Base-by-base conservation (phyloP, 2,888 invertebrate genomes). In the Pardosa pseudoannulata region DNA sequence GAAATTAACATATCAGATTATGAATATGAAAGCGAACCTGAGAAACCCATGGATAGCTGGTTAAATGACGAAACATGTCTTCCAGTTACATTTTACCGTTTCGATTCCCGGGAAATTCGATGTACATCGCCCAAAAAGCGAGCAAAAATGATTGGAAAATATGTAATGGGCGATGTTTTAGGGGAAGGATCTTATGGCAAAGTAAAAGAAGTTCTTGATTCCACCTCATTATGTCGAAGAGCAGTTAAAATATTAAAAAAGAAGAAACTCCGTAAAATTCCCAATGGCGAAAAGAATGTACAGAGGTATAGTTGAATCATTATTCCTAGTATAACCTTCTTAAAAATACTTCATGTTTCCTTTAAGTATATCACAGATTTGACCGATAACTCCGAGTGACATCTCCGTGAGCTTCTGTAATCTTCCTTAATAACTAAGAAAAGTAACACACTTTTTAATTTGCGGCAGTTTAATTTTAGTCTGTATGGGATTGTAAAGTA, bases 151-250 rank as follows among this genome's bases (percentile, higher is more conserved):
- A 95, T 99, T 89, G 97, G 97, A 11, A 97, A 97, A 92, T 99
- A 99, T 93, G 95, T 99, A 29, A 97, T 99, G 96, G 99, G 99
- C 50, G 98, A 98, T 92, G 93, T 97, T 80, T 93, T 99, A 71
- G 99, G 99, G 0, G 98, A 98, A 92, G 99, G 99, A 78, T 97
- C 98, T 32, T 99, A 99, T 92, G 98, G 98, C 6, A 99, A 99
- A 94, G 99, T 99, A 27, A 99, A 99, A 92, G 99, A 99, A 93
- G 95, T 97, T 92, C 93, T 98, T 88, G 98, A 98, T 92, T 96
- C 97, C 0, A 96, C 96, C 91, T 96, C 96, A 13, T 93, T 99
- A 67, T 96, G 96, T 91, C 94, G 99, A 89, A 93, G 97, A 91
- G 99, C 99, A 88, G 98, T 98, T 19, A 99, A 99, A 93, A 98